These are phyloP conservation scores for Caranx ignobilis DNA, from an alignment of 2,113 vertebrate species.

Conservation along the genomic window DNA sequence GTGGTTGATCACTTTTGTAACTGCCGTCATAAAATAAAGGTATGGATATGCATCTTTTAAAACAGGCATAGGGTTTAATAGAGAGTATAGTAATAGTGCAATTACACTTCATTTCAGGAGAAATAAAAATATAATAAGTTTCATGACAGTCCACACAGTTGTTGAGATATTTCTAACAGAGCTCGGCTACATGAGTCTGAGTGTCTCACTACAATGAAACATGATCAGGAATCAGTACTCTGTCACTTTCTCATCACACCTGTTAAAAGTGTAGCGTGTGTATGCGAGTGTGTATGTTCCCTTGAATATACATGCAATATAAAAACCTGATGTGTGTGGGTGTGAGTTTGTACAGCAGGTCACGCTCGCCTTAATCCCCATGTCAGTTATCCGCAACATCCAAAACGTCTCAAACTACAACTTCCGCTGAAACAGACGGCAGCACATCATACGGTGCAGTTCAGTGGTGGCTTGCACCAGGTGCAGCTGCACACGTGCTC, in stretches of 20 bases:
- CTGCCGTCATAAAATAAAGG: no score
- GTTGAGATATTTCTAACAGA: not conserved
- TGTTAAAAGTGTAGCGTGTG: no score
- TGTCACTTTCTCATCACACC: no score
- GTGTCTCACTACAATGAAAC: constrained; percentile 28
- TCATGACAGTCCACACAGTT: not conserved
- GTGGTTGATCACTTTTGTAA: no score
- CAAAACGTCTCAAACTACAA: constrained; percentile 58
- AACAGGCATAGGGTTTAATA: no score
- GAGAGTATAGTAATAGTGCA: no score
- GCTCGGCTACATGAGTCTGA: not conserved
- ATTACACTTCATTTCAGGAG: not conserved
- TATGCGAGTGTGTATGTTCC: not conserved
- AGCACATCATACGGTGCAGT: not conserved
- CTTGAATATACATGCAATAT: no score
- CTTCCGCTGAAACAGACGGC: constrained; percentile 68
- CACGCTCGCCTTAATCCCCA: constrained; percentile 32
- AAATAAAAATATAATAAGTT: not conserved
- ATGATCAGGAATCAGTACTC: constrained; percentile 41
- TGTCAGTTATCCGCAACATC: constrained; percentile 24
- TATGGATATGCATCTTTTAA: no score
- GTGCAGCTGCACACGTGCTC: constrained; percentile 80
- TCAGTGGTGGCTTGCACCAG: constrained; percentile 68
- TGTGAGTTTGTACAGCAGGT: constrained; percentile 19
- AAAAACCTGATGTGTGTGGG: not conserved